Conservation (phyloP, 2,888 invertebrate species). For the Orchesellides sinensis region DNA sequence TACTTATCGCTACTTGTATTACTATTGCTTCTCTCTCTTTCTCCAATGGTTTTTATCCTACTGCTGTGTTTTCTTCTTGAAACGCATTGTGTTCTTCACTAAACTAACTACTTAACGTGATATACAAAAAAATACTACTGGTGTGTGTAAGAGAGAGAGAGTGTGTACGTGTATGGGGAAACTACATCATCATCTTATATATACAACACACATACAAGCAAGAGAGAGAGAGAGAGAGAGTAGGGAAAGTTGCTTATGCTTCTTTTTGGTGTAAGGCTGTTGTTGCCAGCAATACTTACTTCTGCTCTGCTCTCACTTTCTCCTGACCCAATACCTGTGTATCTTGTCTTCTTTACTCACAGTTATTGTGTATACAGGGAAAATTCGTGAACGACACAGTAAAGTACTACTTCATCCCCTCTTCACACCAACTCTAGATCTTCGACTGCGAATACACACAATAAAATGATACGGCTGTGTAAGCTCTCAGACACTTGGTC, state of each 20-base stretch:
- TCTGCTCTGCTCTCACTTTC: constrained; percentile 26
- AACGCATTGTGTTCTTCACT: constrained; percentile 54
- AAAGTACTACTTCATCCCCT: constrained; percentile 67
- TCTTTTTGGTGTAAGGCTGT: neutral
- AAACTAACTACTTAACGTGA: constrained; percentile 58
- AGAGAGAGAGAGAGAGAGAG: too few relatives aligned
- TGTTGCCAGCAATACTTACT: neutral
- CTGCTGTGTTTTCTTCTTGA: constrained; percentile 43
- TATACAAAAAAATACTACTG: constrained; percentile 20
- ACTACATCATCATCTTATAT: constrained; percentile 34
- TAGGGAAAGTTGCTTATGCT: too few relatives aligned
- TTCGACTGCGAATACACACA: constrained; percentile 61
- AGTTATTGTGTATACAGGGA: constrained; percentile 64
- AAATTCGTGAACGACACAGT: constrained; percentile 41
- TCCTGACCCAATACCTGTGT: constrained; percentile 62
- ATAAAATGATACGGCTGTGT: constrained; percentile 60
- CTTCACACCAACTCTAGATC: constrained; percentile 63
- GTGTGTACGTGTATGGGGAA: constrained; percentile 36
- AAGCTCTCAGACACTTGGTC: neutral
- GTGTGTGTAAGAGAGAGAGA: neutral
- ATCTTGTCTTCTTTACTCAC: constrained; percentile 59
- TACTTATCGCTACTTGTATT: constrained; percentile 7
- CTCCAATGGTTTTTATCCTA: too few relatives aligned
- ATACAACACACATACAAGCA: constrained; percentile 34
- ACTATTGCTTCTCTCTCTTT: constrained; percentile 3